Base-by-base conservation (phyloP, 2,888 invertebrate species). In the Andrena dorsata region DNA sequence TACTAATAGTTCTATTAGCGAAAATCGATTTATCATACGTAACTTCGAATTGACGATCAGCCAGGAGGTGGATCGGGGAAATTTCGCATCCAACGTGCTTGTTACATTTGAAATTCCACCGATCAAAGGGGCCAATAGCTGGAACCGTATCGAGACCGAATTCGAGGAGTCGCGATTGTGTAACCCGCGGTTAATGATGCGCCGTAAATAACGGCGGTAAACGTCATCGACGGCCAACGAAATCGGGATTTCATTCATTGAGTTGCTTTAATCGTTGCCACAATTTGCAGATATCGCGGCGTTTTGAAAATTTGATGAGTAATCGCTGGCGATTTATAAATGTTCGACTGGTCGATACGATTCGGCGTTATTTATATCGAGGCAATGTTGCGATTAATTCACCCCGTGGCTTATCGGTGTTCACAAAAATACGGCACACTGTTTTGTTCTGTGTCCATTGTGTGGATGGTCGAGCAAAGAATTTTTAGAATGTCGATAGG, bases 381-480 rank as follows among this genome's bases (percentile, higher is more conserved):
- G 23, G 26, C 63, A 63, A 53, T 35, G 51, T 64, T 28, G n/a
- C 63, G 35, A 72, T 72, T 72, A 35, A 72, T 72, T 72, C 53
- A 10, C 26, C n/a, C 20, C 7, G n/a, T 13, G 64, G 13, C 7
- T 64, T 72, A 72, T 63, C 72, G 72, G 28, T n/a, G 26, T 63
- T 35, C 13, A 2, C 32, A 20, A n/a, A 64, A 64, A 53, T 53
- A 53, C 23, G 63, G 13, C 0, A 10, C 32, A 1, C 0, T 23
- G n/a, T n/a, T 63, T 63, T 32, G 20, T 53, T 66, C 23, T 2
- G 30, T 1, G 5, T 30, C 8, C 10, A 49, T 28, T n/a, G n/a
- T 7, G 20, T 35, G 20, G 20, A 53, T 53, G 53, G 53, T 8
- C 23, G 10, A 35, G 35, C 13, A 41, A 41, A 13, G 35, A 4